phyloP scores from a whole-genome alignment of 2,113 vertebrate species.

The Cyphomyrus discorhynchus region DNA sequence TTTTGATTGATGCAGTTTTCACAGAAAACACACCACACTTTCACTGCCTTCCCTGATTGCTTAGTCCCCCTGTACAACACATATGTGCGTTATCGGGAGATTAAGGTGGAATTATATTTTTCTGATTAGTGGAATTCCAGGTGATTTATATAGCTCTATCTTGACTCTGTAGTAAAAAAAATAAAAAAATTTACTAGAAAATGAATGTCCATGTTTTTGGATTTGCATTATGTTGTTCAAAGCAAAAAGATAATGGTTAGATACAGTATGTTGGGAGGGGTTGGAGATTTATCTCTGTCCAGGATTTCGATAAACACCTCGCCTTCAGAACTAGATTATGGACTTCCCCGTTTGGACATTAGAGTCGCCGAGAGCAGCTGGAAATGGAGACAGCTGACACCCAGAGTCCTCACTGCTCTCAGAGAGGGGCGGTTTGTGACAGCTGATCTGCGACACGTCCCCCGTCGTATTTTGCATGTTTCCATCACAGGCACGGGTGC shows the following conservation, averaged over 20 bases:
- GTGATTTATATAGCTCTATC: neutral
- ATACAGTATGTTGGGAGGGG: neutral
- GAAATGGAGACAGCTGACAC: neutral
- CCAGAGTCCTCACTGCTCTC: no score
- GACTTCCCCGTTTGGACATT: constrained; percentile 10
- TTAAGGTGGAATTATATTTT: neutral
- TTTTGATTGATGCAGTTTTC: constrained; percentile 26
- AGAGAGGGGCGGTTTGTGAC: neutral
- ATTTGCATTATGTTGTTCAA: constrained; percentile 10
- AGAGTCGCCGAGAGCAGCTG: neutral
- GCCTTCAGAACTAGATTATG: neutral
- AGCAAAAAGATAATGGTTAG: constrained; percentile 3
- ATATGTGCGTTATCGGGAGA: neutral
- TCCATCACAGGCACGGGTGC: neutral
- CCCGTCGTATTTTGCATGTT: neutral
- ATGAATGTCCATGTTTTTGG: neutral
- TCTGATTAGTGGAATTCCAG: neutral
- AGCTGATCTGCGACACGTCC: neutral
- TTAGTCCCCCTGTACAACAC: neutral
- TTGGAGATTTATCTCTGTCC: neutral
- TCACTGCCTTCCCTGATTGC: neutral
- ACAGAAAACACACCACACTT: constrained; percentile 27
- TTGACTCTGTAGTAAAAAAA: neutral
- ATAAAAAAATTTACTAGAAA: neutral
- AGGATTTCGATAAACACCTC: neutral